Conservation (phyloP, 2,888 invertebrate species). For the Griposia aprilina region DNA sequence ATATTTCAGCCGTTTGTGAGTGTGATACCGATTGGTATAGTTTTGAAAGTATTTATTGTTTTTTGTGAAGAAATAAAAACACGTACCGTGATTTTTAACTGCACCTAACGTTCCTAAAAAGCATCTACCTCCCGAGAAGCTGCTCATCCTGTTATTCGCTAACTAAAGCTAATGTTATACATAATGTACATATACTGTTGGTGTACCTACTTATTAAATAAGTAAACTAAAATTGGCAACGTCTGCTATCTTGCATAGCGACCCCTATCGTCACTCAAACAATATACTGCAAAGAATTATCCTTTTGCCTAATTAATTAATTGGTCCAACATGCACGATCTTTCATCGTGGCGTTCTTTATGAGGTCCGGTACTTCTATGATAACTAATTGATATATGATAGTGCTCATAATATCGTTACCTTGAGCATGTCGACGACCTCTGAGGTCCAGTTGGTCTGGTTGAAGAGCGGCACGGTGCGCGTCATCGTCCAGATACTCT, state of each 20-base stretch:
- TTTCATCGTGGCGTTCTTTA: background rate
- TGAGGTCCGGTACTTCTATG: background rate
- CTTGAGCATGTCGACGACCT: slow-evolving; percentile 92
- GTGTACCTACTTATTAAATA: background rate
- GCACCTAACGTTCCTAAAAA: background rate
- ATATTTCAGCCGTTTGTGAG: slow-evolving; percentile 9
- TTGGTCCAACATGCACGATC: background rate
- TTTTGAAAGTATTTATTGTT: background rate
- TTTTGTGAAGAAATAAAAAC: background rate
- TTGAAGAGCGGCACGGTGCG: slow-evolving; percentile 91
- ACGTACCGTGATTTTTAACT: background rate
- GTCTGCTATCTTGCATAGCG: background rate
- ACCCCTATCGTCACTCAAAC: background rate
- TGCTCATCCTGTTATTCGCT: too few species aligned
- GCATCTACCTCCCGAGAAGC: background rate
- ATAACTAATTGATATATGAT: background rate
- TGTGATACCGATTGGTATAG: background rate
- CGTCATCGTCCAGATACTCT: slow-evolving; percentile 94
- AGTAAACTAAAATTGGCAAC: background rate
- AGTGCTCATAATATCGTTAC: slow-evolving; percentile 67
- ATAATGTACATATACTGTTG: background rate
- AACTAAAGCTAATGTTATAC: background rate
- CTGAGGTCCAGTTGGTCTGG: slow-evolving; percentile 95
- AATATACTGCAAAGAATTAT: background rate
- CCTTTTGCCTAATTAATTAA: background rate